Evolutionary conservation across 2,797 vertebrate genomes (phyloP).

Genomic region (Antennarius maculatus): DNA sequence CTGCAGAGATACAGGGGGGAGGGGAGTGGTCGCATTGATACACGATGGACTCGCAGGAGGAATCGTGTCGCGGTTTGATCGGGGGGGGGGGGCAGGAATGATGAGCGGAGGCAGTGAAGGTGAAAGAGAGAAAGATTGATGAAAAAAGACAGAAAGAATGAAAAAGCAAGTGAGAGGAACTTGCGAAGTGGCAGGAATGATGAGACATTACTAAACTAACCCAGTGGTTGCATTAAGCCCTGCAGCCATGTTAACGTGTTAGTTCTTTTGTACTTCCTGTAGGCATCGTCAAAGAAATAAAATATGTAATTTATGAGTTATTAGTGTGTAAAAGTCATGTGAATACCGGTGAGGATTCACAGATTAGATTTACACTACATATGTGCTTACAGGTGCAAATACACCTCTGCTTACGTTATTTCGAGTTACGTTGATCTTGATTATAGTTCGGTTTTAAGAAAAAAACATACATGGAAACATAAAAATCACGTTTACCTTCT

Average conservation of each 20-base stretch:
- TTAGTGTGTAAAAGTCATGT: too few relatives aligned
- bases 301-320: too few relatives aligned
- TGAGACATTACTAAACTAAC: slow-evolving; percentile 47
- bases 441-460: too few relatives aligned
- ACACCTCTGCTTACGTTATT: too few relatives aligned
- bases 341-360: too few relatives aligned
- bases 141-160: slow-evolving; percentile 30
- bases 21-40: slow-evolving; percentile 52
- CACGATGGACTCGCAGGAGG: slow-evolving; percentile 50
- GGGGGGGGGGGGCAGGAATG: slow-evolving; percentile 20
- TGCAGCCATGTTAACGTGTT: slow-evolving; percentile 17
- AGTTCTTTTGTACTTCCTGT: too few relatives aligned
- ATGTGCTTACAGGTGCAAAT: too few relatives aligned
- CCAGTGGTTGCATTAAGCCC: slow-evolving; percentile 37
- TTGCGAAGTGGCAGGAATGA: slow-evolving; percentile 36
- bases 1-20: slow-evolving; percentile 50
- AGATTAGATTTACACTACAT: too few relatives aligned
- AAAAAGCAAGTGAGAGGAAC: slow-evolving; percentile 20
- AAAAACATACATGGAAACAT: too few relatives aligned
- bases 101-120: slow-evolving; percentile 38
- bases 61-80: slow-evolving; percentile 33
- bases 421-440: too few relatives aligned
- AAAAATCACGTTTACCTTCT: too few relatives aligned
- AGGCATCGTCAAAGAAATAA: too few relatives aligned
- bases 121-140: slow-evolving; percentile 45